Base-by-base conservation (phyloP, 2,113 vertebrate species). In the Protobothrops mucrosquamatus region DNA sequence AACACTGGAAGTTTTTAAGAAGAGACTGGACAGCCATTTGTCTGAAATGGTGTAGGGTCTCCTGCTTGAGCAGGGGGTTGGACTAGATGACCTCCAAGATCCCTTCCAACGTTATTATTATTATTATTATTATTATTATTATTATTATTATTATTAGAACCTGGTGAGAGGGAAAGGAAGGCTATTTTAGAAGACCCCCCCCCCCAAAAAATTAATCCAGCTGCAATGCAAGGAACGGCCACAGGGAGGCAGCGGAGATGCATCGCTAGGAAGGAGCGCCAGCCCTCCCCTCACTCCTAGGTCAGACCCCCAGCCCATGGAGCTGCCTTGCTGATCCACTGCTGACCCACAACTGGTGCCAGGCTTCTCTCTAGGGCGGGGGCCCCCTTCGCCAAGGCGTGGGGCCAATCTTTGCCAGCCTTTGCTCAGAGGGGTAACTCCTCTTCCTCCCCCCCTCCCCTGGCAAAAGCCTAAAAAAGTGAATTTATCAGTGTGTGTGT, bases 221-320 rank as follows among this genome's bases (percentile, higher is more conserved):
- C 34, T 81, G 69, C 69, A 39, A 81, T 20, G 69, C 69, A 3
- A 15, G 6, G n/a, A 20, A 39, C 2, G n/a, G 6, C 7, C 69
- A 34, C n/a, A 6, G 0, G n/a, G 69, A 81, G 69, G 69, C 69
- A 20, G n/a, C 2, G 0, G 15, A 39, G 64, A 18, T 5, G 14
- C 64, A 69, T 0, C 5, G 4, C 29, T 69, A 48, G 14, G 14
- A 34, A 69, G 26, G 29, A 14, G 11, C 11, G n/a, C 9, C 64
- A 69, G 64, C 64, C 12, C 29, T 34, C 12, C 12, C 12, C 29
- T 34, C n/a, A 3, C 64, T 6, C 0, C 14, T 0, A 34, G n/a
- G 5, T 1, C 1, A n/a, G 64, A 0, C 48, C 48, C 48, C 48
- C 48, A n/a, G 29, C 26, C 12, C 3, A n/a, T 5, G 61, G 29